Evolutionary conservation across 1,140 invertebrate genomes (phyloP).

Genomic region (Hirudo medicinalis): DNA sequence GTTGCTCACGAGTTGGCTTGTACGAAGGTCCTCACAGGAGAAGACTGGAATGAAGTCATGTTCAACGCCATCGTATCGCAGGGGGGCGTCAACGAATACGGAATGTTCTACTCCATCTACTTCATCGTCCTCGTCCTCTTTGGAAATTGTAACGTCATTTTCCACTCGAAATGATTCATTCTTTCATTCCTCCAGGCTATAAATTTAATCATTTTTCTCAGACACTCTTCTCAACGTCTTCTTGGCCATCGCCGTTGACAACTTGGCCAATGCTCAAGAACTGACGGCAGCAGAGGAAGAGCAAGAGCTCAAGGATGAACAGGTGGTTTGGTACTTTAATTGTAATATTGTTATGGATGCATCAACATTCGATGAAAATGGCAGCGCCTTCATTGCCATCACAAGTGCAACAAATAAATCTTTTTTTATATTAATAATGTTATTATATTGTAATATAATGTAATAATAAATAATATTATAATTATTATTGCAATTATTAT

Average conservation of each 20-base stretch:
- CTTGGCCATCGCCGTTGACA: constrained; percentile 83
- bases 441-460: constrained; percentile 8
- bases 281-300: constrained; percentile 16
- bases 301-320: constrained; percentile 16
- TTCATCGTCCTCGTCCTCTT: constrained; percentile 98
- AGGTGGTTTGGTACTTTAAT: constrained; percentile 2
- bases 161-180: neutral
- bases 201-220: constrained; percentile 23
- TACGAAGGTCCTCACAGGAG: constrained; percentile 85
- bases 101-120: constrained; percentile 94
- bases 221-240: constrained; percentile 93
- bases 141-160: constrained; percentile 65
- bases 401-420: too few relatives aligned
- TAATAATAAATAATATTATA: neutral
- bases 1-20: neutral
- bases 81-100: constrained; percentile 65
- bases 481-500: neutral
- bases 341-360: too few relatives aligned
- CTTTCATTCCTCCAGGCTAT: neutral
- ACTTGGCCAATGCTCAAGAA: constrained; percentile 22
- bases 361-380: too few relatives aligned
- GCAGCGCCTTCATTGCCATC: too few relatives aligned
- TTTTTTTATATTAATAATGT: neutral
- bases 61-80: constrained; percentile 92
- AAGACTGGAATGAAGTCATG: constrained; percentile 99